Evolutionary conservation across 1,140 invertebrate genomes (phyloP).

Genomic region (Ceratoteleas bidentatus): DNA sequence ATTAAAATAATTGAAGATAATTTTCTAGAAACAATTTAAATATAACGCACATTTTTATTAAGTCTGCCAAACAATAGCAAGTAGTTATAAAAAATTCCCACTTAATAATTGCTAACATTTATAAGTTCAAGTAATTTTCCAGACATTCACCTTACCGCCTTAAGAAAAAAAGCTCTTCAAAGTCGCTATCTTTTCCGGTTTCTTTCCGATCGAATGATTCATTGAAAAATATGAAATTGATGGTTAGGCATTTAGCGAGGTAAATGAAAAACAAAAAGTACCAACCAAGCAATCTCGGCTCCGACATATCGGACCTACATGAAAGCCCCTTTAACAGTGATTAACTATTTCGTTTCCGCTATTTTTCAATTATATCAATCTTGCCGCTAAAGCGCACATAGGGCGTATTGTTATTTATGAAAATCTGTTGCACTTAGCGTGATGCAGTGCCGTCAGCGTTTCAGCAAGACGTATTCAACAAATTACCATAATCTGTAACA

Average conservation of each 20-base stretch:
- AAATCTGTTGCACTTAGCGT: slow-evolving; percentile 25
- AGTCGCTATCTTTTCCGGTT: too few species aligned
- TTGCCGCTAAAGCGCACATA: neutral
- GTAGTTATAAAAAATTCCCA: too few species aligned
- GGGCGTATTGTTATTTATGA: slow-evolving; percentile 29
- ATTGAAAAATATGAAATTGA: neutral
- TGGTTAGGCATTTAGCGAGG: neutral
- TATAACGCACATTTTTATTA: too few species aligned
- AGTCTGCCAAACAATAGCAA: too few species aligned
- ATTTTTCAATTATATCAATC: slow-evolving; percentile 32
- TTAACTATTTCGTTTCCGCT: slow-evolving; percentile 10
- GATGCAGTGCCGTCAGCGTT: slow-evolving; percentile 27
- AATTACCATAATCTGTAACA: slow-evolving; percentile 49
- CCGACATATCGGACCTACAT: slow-evolving; percentile 17
- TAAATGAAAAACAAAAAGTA: neutral
- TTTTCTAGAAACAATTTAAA: too few species aligned
- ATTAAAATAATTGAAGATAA: too few species aligned
- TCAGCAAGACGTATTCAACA: slow-evolving; percentile 22
- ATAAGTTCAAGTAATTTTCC: too few species aligned
- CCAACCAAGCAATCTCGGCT: neutral
- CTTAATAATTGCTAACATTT: too few species aligned
- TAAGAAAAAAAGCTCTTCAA: neutral
- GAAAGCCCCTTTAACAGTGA: slow-evolving; percentile 18
- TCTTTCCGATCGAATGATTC: neutral
- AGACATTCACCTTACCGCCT: neutral